Conservation (phyloP, 2,888 invertebrate species). For the Maniola hyperantus region DNA sequence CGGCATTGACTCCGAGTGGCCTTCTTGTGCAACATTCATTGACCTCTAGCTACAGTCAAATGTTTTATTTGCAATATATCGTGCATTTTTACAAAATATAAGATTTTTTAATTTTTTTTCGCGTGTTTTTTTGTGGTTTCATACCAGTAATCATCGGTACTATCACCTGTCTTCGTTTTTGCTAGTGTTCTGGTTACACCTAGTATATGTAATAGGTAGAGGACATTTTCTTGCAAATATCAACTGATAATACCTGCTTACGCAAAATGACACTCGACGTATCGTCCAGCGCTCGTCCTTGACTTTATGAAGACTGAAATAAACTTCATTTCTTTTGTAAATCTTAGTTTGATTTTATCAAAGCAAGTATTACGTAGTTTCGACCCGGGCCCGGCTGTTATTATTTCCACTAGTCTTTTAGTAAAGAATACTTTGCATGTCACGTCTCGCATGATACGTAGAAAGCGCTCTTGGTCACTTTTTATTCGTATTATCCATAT, state of each 20-base stretch:
- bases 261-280: slow-evolving; percentile 41
- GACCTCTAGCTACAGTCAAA: no score
- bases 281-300: slow-evolving; percentile 54
- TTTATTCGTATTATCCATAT: not conserved
- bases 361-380: slow-evolving; percentile 45
- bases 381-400: slow-evolving; percentile 10
- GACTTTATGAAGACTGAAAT: slow-evolving; percentile 68
- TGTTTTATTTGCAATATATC: no score
- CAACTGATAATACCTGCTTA: slow-evolving; percentile 46
- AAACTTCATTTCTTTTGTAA: slow-evolving; percentile 59
- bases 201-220: slow-evolving; percentile 29
- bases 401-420: not conserved
- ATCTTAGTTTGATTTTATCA: slow-evolving; percentile 41
- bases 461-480: not conserved
- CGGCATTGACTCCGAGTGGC: no score
- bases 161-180: no score
- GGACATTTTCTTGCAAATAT: slow-evolving; percentile 41
- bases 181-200: no score
- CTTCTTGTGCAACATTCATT: no score
- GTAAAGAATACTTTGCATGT: not conserved
- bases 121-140: no score
- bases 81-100: no score
- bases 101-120: no score
- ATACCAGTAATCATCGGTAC: no score
- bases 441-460: not conserved